Evolutionary conservation across 2,113 vertebrate genomes (phyloP).

Genomic region (Pollachius pollachius): DNA sequence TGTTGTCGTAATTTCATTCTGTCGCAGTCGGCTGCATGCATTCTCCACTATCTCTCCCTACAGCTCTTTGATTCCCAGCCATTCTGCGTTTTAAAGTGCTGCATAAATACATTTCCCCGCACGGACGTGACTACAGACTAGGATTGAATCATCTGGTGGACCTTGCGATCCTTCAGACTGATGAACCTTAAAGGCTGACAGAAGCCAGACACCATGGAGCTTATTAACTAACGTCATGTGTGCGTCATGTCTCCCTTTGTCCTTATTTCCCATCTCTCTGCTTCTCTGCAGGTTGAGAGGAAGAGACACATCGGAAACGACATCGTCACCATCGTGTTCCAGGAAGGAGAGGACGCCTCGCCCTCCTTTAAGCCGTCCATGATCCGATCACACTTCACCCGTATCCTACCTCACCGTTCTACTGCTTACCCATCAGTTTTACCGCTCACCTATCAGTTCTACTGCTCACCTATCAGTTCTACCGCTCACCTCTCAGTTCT

Average conservation of each 20-base stretch:
- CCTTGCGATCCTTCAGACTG: neutral
- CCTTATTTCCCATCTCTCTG: slow-evolving; percentile 9
- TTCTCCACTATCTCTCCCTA: neutral
- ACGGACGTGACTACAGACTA: neutral
- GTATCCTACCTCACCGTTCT: slow-evolving; percentile 79
- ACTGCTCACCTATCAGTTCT: no score
- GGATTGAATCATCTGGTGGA: neutral
- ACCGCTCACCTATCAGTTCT: no score
- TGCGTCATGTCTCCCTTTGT: neutral
- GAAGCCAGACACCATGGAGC: neutral
- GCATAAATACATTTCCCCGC: neutral
- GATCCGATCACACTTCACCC: slow-evolving; percentile 99
- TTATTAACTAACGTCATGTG: neutral
- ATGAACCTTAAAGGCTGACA: neutral
- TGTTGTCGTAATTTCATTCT: no score
- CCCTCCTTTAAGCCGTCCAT: slow-evolving; percentile 96
- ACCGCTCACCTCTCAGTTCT: no score
- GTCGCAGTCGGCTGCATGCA: no score
- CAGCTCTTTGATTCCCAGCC: neutral
- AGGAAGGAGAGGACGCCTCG: slow-evolving; percentile 92
- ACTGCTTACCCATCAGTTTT: no score
- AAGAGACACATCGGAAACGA: slow-evolving; percentile 98
- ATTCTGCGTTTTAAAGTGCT: neutral
- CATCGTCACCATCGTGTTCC: slow-evolving; percentile 98
- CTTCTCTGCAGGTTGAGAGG: slow-evolving; percentile 87